Conservation (phyloP, 2,113 vertebrate species). For the Otis tarda region DNA sequence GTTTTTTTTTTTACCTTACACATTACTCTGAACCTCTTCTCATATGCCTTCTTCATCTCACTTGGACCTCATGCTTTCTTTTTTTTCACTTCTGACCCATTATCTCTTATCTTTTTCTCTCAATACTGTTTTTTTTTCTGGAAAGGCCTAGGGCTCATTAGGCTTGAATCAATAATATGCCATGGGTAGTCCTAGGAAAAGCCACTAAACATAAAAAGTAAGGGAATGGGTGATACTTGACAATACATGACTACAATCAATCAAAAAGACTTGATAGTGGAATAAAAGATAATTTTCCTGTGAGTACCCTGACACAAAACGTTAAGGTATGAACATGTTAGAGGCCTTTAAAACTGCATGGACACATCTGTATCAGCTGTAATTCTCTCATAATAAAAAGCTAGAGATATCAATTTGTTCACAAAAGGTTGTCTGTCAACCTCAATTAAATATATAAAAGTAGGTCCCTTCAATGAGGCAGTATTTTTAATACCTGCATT, state of each 20-base stretch:
- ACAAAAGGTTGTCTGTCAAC: not conserved
- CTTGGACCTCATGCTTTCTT: not conserved
- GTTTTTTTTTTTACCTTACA: not conserved
- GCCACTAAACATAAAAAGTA: not conserved
- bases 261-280: not conserved
- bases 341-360: not conserved
- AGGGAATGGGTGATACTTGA: not conserved
- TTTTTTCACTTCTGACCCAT: not conserved
- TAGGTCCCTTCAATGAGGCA: not conserved
- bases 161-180: not conserved
- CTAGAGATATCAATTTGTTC: not conserved
- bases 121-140: not conserved
- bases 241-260: not conserved
- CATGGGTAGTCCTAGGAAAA: not conserved
- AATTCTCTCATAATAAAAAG: not conserved
- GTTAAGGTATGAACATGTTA: not conserved
- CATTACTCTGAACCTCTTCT: not conserved
- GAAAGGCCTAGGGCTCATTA: not conserved
- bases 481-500: not conserved
- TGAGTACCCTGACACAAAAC: not conserved
- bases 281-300: not conserved
- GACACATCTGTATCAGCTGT: not conserved
- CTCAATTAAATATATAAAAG: not conserved
- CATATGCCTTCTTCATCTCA: fast-evolving
- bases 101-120: not conserved